phyloP scores from a whole-genome alignment of 2,797 vertebrate species.

The Telmatherina bonti region DNA sequence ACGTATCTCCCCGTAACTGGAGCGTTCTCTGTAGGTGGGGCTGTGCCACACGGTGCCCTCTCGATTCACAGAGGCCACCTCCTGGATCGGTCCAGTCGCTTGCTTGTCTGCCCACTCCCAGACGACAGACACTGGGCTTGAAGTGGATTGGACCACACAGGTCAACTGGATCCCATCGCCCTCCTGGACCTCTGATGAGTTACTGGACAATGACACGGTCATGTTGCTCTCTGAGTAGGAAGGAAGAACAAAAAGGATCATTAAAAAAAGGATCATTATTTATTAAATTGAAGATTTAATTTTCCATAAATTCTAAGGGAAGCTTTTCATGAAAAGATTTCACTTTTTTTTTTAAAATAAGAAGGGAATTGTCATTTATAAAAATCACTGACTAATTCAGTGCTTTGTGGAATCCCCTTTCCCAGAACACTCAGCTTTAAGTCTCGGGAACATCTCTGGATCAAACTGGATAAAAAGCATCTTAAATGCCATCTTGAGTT shows the following conservation, averaged over 20 bases:
- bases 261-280: neutral
- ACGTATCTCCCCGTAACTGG: slow-evolving; percentile 69
- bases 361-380: neutral
- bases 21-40: slow-evolving; percentile 65
- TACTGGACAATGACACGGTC: slow-evolving; percentile 89
- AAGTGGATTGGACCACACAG: slow-evolving; percentile 85
- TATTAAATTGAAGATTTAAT: neutral
- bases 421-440: neutral
- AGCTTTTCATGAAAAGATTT: neutral
- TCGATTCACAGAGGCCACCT: slow-evolving; percentile 89
- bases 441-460: neutral
- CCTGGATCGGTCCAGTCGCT: slow-evolving; percentile 79
- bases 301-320: neutral
- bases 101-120: slow-evolving; percentile 91
- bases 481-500: neutral
- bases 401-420: neutral
- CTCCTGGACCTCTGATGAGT: slow-evolving; percentile 90
- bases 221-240: slow-evolving; percentile 90
- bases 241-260: slow-evolving; percentile 15
- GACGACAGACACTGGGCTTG: slow-evolving; percentile 86
- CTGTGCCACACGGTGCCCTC: slow-evolving; percentile 82
- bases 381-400: neutral
- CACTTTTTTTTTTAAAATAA: neutral
- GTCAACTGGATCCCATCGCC: slow-evolving; percentile 89
- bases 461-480: neutral